A percentile compares a stretch with the other conserved stretches of the same genome.
These are phyloP conservation scores for Cheilosia vulpina DNA, from an alignment of 2,888 invertebrate species.

Conservation along the genomic window DNA sequence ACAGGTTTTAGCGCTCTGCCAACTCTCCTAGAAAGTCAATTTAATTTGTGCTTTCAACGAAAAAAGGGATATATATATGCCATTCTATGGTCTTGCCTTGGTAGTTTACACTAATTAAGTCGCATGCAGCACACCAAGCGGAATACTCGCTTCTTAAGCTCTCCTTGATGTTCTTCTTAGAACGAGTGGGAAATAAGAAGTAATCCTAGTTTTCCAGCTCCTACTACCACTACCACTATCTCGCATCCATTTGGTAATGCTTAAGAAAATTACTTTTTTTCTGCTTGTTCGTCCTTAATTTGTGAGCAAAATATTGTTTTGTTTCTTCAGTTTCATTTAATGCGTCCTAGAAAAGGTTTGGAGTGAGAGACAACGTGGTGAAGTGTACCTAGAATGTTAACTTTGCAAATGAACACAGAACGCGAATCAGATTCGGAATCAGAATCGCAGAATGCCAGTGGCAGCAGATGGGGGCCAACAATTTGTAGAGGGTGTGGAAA, in stretches of 20 bases:
- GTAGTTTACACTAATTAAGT: constrained; percentile 36
- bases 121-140: constrained; percentile 13
- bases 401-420: constrained; percentile 28
- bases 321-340: not conserved
- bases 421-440: constrained; percentile 3
- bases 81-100: not conserved
- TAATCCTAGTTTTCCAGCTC: constrained; percentile 5
- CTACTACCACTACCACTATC: not conserved
- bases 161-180: constrained; percentile 23
- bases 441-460: constrained; percentile 4
- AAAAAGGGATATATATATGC: not conserved
- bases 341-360: not conserved
- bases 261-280: not conserved
- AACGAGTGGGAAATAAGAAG: constrained; percentile 20
- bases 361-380: not conserved
- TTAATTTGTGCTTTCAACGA: constrained; percentile 14
- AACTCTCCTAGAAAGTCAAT: constrained; percentile 19
- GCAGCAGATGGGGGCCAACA: constrained; percentile 5
- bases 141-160: constrained; percentile 25
- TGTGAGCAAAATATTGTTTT: constrained; percentile 14
- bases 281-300: constrained; percentile 28
- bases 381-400: constrained; percentile 3
- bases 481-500: constrained; percentile 52
- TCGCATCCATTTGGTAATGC: constrained; percentile 13
- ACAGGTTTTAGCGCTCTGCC: not conserved